Percentiles rank a stretch among this genome's conserved stretches.
phyloP scores from a whole-genome alignment of 2,888 invertebrate genomes.

The Pomacea canaliculata region DNA sequence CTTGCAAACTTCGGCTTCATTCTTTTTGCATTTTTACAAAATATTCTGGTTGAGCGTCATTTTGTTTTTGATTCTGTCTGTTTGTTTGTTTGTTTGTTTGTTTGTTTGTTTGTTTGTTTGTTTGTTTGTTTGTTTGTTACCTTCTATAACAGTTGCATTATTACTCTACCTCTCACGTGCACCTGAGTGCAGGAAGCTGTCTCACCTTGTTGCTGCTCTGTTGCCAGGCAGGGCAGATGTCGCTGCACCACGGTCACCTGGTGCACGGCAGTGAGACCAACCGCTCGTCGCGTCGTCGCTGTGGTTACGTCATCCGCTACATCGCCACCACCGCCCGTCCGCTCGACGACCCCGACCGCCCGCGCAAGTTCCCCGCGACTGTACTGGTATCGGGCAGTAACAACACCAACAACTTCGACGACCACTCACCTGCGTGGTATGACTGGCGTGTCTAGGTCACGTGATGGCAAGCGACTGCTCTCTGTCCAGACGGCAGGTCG shows the following conservation, averaged over 20 bases:
- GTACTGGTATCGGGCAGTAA: conserved; percentile 45
- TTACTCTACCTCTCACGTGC: too few relatives aligned
- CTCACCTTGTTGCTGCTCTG: background rate
- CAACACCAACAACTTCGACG: conserved; percentile 38
- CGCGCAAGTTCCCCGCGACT: conserved; percentile 46
- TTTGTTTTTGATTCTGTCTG: too few relatives aligned
- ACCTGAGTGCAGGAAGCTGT: too few relatives aligned
- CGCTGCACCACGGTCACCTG: conserved; percentile 49
- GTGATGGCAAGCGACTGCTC: background rate
- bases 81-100: too few relatives aligned
- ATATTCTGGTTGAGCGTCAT: too few relatives aligned
- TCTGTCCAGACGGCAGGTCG: background rate
- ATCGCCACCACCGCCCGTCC: conserved; percentile 46
- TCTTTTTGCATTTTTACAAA: too few relatives aligned
- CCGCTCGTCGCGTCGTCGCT: conserved; percentile 43
- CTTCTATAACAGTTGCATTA: too few relatives aligned
- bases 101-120: too few relatives aligned
- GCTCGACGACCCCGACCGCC: conserved; percentile 43
- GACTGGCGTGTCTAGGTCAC: conserved; percentile 28
- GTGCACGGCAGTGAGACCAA: conserved; percentile 55
- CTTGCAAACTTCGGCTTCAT: background rate
- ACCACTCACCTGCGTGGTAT: conserved; percentile 46
- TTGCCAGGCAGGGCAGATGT: conserved; percentile 46
- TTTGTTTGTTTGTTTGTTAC: too few relatives aligned
- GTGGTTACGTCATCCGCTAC: conserved; percentile 54